Percentiles rank a stretch among this genome's conserved stretches.
Evolutionary conservation across 2,797 vertebrate species (phyloP).

Genomic region (Coranthus polyacanthus): DNA sequence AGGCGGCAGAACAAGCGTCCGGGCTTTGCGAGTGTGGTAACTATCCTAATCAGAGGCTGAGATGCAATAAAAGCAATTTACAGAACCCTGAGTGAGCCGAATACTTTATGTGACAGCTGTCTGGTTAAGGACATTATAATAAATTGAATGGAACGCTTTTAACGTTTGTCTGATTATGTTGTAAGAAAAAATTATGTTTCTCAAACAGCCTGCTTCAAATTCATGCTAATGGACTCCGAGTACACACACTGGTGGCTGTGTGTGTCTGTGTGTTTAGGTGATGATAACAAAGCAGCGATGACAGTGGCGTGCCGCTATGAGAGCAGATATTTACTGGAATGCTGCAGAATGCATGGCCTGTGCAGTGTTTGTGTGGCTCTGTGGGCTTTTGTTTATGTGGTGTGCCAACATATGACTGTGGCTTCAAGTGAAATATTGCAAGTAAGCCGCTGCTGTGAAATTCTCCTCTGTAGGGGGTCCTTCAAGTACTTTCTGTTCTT

Average conservation of each 20-base stretch:
- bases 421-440: slow-evolving; percentile 33
- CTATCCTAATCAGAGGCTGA: slow-evolving; percentile 12
- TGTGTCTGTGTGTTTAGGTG: not conserved
- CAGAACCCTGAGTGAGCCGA: slow-evolving; percentile 17
- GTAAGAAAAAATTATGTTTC: slow-evolving; percentile 11
- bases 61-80: slow-evolving; percentile 29
- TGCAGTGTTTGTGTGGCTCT: not conserved
- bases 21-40: slow-evolving; percentile 8
- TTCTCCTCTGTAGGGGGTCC: slow-evolving; percentile 23
- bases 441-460: slow-evolving; percentile 31
- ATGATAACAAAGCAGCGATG: slow-evolving; percentile 7
- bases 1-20: fast-evolving
- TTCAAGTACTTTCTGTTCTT: not conserved
- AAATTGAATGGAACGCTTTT: slow-evolving; percentile 14
- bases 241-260: not conserved
- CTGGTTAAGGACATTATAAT: slow-evolving; percentile 19
- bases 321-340: slow-evolving; percentile 11
- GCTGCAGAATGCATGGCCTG: slow-evolving; percentile 4
- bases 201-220: slow-evolving; percentile 16
- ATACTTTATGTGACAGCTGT: slow-evolving; percentile 22
- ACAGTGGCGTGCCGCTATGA: slow-evolving; percentile 15
- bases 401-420: slow-evolving; percentile 28
- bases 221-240: slow-evolving; percentile 8
- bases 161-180: slow-evolving; percentile 27
- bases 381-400: slow-evolving; percentile 19